These are phyloP conservation scores for Drusus annulatus DNA, from an alignment of 1,140 invertebrate species.

Conservation along the genomic window DNA sequence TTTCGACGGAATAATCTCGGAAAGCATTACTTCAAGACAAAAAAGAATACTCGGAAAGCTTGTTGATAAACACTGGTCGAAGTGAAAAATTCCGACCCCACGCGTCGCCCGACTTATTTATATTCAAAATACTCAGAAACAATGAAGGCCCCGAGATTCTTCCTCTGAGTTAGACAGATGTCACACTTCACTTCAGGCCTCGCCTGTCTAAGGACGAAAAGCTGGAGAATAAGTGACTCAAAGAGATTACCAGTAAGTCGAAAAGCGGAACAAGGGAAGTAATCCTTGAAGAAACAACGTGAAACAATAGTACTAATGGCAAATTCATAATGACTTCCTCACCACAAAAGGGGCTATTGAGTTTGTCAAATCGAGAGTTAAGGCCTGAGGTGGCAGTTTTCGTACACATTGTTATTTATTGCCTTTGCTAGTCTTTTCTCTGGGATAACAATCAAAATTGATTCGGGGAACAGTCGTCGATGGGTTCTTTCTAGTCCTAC, in stretches of 20 bases:
- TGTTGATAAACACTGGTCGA: slow-evolving; percentile 51
- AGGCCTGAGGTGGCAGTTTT: too few species aligned
- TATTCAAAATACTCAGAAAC: slow-evolving; percentile 47
- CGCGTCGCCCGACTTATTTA: slow-evolving; percentile 49
- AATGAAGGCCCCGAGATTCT: slow-evolving; percentile 48
- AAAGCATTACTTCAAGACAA: slow-evolving; percentile 53
- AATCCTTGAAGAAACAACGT: slow-evolving; percentile 22
- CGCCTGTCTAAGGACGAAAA: slow-evolving; percentile 20
- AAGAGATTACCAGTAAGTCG: neutral
- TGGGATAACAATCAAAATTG: too few species aligned
- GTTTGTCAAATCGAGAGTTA: too few species aligned
- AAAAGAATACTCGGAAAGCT: slow-evolving; percentile 50
- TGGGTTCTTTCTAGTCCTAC: too few species aligned
- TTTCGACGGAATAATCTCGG: slow-evolving; percentile 49
- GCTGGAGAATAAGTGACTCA: neutral
- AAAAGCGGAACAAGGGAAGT: neutral
- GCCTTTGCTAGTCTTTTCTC: too few species aligned
- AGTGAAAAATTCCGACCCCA: slow-evolving; percentile 41
- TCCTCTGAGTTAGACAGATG: slow-evolving; percentile 54
- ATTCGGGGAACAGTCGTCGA: too few species aligned
- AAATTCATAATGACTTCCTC: slow-evolving; percentile 25
- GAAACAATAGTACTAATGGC: slow-evolving; percentile 19
- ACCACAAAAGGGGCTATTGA: neutral
- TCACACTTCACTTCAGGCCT: slow-evolving; percentile 37
- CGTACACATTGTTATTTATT: too few species aligned